Percentiles rank a stretch among this genome's conserved stretches.
These are phyloP conservation scores for Triplophysa tibetana DNA, from an alignment of 2,113 vertebrate genomes.

Conservation along the genomic window DNA sequence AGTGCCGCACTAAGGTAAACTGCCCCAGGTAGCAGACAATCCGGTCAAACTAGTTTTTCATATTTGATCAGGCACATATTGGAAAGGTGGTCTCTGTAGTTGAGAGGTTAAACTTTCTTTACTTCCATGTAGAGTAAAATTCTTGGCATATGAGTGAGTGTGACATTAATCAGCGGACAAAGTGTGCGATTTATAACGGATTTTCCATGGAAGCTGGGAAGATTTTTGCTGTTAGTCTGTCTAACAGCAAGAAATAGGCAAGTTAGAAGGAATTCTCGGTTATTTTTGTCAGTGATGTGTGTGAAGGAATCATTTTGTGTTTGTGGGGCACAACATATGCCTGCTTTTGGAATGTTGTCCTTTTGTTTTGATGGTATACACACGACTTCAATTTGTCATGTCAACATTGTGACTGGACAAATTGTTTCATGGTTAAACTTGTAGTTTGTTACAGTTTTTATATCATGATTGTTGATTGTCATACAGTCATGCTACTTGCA, in stretches of 20 bases:
- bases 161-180: constrained; percentile 42
- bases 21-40: constrained; percentile 27
- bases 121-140: constrained; percentile 19
- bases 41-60: constrained; percentile 33
- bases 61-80: constrained; percentile 27
- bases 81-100: constrained; percentile 39
- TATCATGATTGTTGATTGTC: neutral
- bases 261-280: neutral
- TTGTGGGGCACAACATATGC: neutral
- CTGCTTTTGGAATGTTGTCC: constrained; percentile 19
- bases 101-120: constrained; percentile 3
- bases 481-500: neutral
- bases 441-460: neutral
- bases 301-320: neutral
- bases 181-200: constrained; percentile 16
- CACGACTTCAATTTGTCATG: neutral
- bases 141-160: constrained; percentile 7
- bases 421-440: neutral
- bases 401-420: neutral
- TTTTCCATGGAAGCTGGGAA: constrained; percentile 53
- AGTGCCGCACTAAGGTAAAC: constrained; percentile 8
- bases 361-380: constrained; percentile 5
- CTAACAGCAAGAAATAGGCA: neutral
- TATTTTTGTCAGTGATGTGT: neutral
- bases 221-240: constrained; percentile 18